phyloP scores from a whole-genome alignment of 2,797 vertebrate genomes.

The Peromyscus attwateri region DNA sequence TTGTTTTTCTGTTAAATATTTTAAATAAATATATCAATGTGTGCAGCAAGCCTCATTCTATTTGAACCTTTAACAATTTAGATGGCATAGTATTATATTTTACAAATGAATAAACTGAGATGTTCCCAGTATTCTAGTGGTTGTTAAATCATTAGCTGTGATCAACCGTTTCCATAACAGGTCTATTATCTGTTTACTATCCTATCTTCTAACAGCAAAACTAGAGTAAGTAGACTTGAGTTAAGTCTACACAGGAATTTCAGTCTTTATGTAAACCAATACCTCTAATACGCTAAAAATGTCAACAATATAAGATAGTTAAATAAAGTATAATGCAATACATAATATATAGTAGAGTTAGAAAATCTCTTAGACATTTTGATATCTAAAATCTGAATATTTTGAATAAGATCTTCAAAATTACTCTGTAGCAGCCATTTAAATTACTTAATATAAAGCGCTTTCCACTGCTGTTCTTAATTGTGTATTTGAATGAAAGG shows the following conservation, averaged over 20 bases:
- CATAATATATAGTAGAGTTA: not conserved
- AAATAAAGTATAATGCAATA: not conserved
- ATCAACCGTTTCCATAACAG: slow-evolving; percentile 21
- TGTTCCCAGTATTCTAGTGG: not conserved
- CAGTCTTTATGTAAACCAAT: slow-evolving; percentile 9
- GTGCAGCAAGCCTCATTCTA: not conserved
- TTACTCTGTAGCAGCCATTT: slow-evolving; percentile 15
- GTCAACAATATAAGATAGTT: not conserved
- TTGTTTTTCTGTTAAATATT: slow-evolving; percentile 26
- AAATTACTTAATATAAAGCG: slow-evolving; percentile 36
- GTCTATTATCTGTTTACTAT: not conserved
- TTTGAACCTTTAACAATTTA: slow-evolving; percentile 29
- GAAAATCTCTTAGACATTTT: slow-evolving; percentile 36
- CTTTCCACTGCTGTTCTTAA: slow-evolving; percentile 26
- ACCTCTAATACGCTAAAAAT: slow-evolving; percentile 22
- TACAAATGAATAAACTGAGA: slow-evolving; percentile 38
- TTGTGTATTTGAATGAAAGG: not conserved
- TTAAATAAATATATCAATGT: slow-evolving; percentile 22
- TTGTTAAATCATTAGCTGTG: slow-evolving; percentile 45
- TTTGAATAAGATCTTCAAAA: not conserved
- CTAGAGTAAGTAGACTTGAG: slow-evolving; percentile 1
- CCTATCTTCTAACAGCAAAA: slow-evolving; percentile 50
- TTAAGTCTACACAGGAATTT: slow-evolving; percentile 34
- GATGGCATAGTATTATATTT: slow-evolving; percentile 27
- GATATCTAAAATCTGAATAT: slow-evolving; percentile 37